phyloP scores from a whole-genome alignment of 2,797 vertebrate species.

The Rhynchonycteris naso region DNA sequence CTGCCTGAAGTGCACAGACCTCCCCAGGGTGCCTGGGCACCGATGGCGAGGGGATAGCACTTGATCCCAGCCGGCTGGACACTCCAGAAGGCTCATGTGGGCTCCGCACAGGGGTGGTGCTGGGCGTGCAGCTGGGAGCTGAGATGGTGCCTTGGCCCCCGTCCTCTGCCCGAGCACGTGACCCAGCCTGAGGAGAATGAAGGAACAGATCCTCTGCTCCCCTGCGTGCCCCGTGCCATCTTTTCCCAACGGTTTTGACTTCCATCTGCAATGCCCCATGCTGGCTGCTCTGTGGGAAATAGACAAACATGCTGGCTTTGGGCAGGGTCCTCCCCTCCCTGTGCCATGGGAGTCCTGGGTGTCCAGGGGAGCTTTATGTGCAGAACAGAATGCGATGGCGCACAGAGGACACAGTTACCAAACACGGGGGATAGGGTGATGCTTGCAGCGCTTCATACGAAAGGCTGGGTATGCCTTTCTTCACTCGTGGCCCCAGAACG shows the following conservation, averaged over 20 bases:
- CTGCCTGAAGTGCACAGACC: neutral
- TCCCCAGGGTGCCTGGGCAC: neutral
- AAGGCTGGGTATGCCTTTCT: accelerated
- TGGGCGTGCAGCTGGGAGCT: neutral
- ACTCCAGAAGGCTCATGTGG: neutral
- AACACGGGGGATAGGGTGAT: accelerated
- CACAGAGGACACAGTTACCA: neutral
- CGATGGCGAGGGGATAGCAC: neutral
- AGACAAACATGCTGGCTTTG: accelerated
- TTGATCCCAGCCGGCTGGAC: neutral
- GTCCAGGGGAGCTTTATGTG: neutral
- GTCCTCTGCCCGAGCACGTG: neutral
- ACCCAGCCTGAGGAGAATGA: neutral
- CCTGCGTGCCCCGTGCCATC: accelerated
- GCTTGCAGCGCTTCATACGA: accelerated
- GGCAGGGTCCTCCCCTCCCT: too few species aligned
- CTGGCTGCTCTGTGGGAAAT: too few species aligned
- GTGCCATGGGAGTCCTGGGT: neutral
- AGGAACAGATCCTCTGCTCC: neutral
- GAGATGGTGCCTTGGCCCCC: neutral
- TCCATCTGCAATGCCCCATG: accelerated
- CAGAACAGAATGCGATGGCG: accelerated
- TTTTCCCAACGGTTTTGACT: accelerated
- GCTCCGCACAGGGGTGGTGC: neutral
- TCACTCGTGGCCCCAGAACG: accelerated